phyloP scores from a whole-genome alignment of 2,888 invertebrate genomes.

The Nipponacmea schrenckii region DNA sequence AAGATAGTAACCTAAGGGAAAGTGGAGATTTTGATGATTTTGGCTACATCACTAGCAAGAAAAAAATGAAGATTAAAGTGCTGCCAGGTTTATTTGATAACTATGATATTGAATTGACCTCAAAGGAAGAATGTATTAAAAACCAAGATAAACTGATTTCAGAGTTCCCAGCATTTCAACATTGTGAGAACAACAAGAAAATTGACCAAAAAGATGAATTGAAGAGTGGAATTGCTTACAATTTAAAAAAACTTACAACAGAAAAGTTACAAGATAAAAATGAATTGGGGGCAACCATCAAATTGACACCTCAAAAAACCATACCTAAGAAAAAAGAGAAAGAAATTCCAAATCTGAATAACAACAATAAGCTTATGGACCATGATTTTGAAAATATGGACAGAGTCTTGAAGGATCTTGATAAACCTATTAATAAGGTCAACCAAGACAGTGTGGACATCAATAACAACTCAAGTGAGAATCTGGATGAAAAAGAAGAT shows the following conservation, averaged over 20 bases:
- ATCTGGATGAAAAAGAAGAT: too few species aligned
- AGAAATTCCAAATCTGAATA: background rate
- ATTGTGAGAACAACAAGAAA: too few species aligned
- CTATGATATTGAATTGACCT: background rate
- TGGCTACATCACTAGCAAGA: background rate
- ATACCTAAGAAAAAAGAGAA: background rate
- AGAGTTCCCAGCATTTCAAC: background rate
- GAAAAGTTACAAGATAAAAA: too few species aligned
- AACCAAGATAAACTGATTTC: background rate
- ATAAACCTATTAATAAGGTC: too few species aligned
- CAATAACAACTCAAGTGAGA: too few species aligned
- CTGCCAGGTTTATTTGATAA: background rate
- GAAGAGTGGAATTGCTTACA: too few species aligned
- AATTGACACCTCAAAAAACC: background rate
- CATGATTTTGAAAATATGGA: constrained; percentile 4
- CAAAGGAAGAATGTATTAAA: background rate
- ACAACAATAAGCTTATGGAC: background rate
- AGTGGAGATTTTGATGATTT: constrained; percentile 1
- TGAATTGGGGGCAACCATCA: background rate
- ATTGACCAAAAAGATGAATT: too few species aligned
- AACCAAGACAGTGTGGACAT: too few species aligned
- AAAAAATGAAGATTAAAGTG: constrained; percentile 6
- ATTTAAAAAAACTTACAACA: too few species aligned
- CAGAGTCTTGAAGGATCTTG: background rate
- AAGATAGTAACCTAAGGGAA: constrained; percentile 3